A percentile compares a stretch with the other conserved stretches of the same genome.
phyloP scores from a whole-genome alignment of 1,140 invertebrate species.

The Anoplolepis gracilipes region DNA sequence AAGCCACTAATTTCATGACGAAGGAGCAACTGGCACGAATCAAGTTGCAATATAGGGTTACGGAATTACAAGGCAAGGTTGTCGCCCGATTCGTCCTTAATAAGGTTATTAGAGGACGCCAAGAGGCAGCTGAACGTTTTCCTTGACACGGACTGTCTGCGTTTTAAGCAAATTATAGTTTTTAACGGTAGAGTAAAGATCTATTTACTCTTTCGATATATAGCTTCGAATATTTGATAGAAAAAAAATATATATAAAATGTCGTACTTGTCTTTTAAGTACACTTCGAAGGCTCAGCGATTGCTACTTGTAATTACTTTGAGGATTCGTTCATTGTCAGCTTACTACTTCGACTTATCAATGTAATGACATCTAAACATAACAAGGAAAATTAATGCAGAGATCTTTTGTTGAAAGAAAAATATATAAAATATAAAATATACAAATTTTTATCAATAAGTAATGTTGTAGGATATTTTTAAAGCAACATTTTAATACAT shows the following conservation, averaged over 20 bases:
- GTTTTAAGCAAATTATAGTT: slow-evolving; percentile 40
- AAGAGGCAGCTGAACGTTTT: slow-evolving; percentile 25
- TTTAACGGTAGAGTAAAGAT: slow-evolving; percentile 25
- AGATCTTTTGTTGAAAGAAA: neutral
- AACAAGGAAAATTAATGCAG: neutral
- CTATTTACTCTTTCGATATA: neutral
- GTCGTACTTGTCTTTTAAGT: neutral
- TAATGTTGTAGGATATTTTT: neutral
- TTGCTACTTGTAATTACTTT: neutral
- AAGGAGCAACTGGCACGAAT: slow-evolving; percentile 39
- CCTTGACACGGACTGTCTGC: slow-evolving; percentile 21
- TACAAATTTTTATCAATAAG: neutral
- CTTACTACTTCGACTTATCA: neutral
- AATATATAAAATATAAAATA: neutral
- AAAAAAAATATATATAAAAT: slow-evolving; percentile 12
- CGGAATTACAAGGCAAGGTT: slow-evolving; percentile 63
- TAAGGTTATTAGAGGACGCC: slow-evolving; percentile 62
- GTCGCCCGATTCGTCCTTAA: slow-evolving; percentile 30
- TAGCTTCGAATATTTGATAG: neutral
- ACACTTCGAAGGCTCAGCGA: neutral
- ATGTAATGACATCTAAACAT: neutral
- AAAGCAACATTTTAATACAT: neutral
- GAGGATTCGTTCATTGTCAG: neutral
- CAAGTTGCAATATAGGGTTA: slow-evolving; percentile 61
- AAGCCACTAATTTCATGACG: slow-evolving; percentile 23